phyloP scores from a whole-genome alignment of 2,113 vertebrate species.

The Serinus canaria region DNA sequence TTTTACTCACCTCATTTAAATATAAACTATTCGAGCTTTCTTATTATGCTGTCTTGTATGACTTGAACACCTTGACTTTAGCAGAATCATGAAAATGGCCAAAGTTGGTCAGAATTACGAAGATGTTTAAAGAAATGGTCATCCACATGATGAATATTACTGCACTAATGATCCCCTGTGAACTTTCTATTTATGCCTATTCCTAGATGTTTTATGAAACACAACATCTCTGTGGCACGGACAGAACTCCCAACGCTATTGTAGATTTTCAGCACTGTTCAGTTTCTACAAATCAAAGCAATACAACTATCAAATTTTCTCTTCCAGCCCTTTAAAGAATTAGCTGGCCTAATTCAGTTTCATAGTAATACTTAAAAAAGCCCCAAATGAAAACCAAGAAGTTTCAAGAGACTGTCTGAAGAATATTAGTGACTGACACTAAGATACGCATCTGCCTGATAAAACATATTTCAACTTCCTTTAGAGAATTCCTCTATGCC shows the following conservation, averaged over 20 bases:
- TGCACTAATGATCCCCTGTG: background rate
- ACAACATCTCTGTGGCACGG: background rate
- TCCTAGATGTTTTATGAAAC: background rate
- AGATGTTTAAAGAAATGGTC: background rate
- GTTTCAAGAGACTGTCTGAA: background rate
- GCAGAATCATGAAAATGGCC: background rate
- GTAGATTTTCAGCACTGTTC: background rate
- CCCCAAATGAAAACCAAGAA: background rate
- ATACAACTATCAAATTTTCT: background rate
- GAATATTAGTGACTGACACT: background rate
- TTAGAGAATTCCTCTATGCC: background rate
- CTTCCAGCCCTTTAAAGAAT: background rate
- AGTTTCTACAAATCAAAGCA: slow-evolving; percentile 1
- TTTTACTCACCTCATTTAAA: background rate
- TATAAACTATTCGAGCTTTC: rapidly evolving
- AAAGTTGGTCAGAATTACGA: background rate
- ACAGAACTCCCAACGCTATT: background rate
- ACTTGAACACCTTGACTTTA: background rate
- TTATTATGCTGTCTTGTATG: background rate
- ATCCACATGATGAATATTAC: background rate
- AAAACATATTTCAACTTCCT: background rate
- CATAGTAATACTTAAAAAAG: background rate
- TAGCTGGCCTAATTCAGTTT: background rate
- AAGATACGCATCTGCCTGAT: background rate
- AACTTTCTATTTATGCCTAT: background rate